Evolutionary conservation across 2,797 vertebrate genomes (phyloP).

Genomic region (Lateolabrax maculatus): DNA sequence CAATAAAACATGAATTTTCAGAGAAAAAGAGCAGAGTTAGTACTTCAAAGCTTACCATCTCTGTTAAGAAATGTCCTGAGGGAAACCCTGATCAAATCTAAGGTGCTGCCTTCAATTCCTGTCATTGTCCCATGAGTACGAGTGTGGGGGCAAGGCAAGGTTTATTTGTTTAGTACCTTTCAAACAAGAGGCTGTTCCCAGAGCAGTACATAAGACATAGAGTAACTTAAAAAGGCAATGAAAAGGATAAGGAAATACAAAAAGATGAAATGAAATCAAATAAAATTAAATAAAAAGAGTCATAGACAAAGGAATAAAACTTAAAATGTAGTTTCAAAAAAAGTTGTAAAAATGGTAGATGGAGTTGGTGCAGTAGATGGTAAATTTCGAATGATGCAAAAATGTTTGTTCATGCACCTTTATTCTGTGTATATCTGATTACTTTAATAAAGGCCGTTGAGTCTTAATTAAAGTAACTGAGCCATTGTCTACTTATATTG

Average conservation of each 20-base stretch:
- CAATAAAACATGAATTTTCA: slow-evolving; percentile 14
- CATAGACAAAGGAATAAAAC: neutral
- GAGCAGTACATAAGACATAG: neutral
- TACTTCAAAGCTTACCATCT: neutral
- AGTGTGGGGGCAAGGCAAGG: neutral
- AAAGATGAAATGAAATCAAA: neutral
- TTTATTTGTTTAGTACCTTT: slow-evolving; percentile 6
- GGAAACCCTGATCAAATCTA: slow-evolving; percentile 10
- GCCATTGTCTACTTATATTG: neutral
- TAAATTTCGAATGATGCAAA: neutral
- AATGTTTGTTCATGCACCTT: neutral
- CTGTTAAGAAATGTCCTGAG: neutral
- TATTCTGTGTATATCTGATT: neutral
- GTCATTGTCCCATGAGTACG: neutral
- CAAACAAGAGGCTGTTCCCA: slow-evolving; percentile 7
- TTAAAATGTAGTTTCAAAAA: neutral
- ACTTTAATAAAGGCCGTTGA: neutral
- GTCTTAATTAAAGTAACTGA: neutral
- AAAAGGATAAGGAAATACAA: slow-evolving; percentile 16
- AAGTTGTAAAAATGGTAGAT: neutral
- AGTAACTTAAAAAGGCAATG: neutral
- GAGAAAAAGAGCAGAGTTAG: slow-evolving; percentile 2
- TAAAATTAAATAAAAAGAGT: neutral
- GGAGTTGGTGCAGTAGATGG: neutral
- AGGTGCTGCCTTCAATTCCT: neutral